Base-by-base conservation (phyloP, 2,113 vertebrate species). In the Sylvilagus bachmani region DNA sequence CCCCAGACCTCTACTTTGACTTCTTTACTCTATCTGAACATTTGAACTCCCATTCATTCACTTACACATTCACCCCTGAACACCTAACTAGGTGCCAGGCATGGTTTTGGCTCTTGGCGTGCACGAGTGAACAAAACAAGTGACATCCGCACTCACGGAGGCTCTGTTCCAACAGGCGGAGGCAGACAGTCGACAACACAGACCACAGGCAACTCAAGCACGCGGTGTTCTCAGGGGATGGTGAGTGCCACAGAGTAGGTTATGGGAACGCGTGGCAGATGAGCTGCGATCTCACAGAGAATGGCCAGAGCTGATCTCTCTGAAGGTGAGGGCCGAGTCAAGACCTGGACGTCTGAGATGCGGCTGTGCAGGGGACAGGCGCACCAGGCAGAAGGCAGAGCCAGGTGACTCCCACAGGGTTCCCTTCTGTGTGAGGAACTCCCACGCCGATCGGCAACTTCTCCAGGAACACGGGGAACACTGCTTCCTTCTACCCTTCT, bases 31-130 rank as follows among this genome's bases (percentile, higher is more conserved):
- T 17, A 5, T 69, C 49, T 74, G 8, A 88, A 36, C 31, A 22
- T 27, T 85, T 82, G 31, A 27, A 10, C 29, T 62, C 29, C 73
- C 67, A n/a, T 16, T 55, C 51, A 44, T 78, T 38, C 16, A 29
- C 77, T 87, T 53, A 70, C 49, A 90, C 61, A 73, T 10, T 83
- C 82, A 69, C 19, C 44, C 5, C 90, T 89, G 38, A 82, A 88
- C 10, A 36, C n/a, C 27, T 64, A 58, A 11, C 79, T 33, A 61
- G 51, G 29, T 62, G 25, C 24, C 19, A 89, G 83, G 36, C 36
- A 74, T 64, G 69, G 33, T 62, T 55, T 51, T 29, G 25, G 73
- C 62, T 77, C n/a, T 82, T 58, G 21, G 19, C 38, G 78, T 2
- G 49, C 29, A 73, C 9, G 4, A 12, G 44, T 21, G 24, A 73